Base-by-base conservation (phyloP, 30 jellyfish, hydroid and myxozoan species). In the Turritopsis dohrnii region DNA sequence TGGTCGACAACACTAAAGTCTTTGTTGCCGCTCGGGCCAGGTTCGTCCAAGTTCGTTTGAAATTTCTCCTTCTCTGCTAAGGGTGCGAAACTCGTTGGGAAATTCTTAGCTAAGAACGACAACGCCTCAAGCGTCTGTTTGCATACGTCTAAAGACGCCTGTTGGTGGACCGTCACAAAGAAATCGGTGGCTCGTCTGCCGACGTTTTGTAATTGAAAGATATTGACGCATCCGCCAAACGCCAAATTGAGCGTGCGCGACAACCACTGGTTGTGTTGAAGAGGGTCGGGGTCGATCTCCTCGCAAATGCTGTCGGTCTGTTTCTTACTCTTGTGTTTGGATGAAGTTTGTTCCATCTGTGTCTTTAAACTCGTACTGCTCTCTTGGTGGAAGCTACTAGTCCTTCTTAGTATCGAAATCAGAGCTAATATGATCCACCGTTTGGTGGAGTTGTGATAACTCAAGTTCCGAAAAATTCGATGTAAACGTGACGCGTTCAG, bases 21-120 rank as follows among this genome's bases (percentile, higher is more conserved):
- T 0, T 52, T 29, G 13, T 90, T 23, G 22, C 81, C 86, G n/a
- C 86, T 87, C 60, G 84, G 76, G 5, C 92, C 91, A 22, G 83
- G 85, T 1, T 83, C 91, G 18, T 75, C 76, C 52, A 79, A 71
- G 79, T 72, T 31, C 19, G 80, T 80, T 22, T 69, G 79, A 22
- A 76, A 92, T 29, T 84, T 87, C 83, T 86, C 84, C 28, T 88
- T 77, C 0, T 84, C 85, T 25, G 26, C 79, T 53, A 53, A 88
- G 18, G 98, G 98, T 20, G 96, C 82, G 71, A 92, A 92, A 53
- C 96, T 88, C 30, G 94, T 5, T 21, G 98, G 96, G 90, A 92
- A 92, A 72, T 84, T 86, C 76, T 92, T 92, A 26, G 98, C 98
- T 16, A 92, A 80, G 85, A 92, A 92, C 26, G 96, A 52, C 79